Percentiles rank a stretch among this genome's conserved stretches.
Conservation (phyloP, 2,113 vertebrate species). For the Cavia aperea region DNA sequence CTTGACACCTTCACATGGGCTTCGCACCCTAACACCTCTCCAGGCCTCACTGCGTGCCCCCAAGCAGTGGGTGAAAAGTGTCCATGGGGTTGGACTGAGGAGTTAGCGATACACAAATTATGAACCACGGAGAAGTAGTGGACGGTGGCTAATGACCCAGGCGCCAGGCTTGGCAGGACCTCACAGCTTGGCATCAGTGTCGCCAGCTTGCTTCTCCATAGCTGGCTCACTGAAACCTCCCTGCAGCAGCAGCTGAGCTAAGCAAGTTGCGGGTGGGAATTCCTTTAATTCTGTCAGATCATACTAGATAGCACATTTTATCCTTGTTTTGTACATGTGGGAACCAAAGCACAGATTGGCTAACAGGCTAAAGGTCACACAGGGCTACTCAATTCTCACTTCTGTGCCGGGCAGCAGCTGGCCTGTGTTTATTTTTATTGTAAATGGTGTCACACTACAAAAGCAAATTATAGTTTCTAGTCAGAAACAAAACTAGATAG, state of each 20-base stretch:
- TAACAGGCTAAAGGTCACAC: background rate
- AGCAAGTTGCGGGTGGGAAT: background rate
- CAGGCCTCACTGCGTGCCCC: background rate
- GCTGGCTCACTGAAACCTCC: background rate
- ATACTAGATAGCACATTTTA: background rate
- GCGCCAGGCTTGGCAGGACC: background rate
- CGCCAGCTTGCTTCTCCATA: background rate
- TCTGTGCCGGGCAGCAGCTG: background rate
- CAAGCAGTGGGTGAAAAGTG: background rate
- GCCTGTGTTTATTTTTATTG: background rate
- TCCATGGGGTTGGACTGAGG: background rate
- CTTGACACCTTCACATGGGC: fast-evolving
- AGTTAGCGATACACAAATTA: background rate
- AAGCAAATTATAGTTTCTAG: background rate
- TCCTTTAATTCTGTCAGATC: background rate
- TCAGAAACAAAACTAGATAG: background rate
- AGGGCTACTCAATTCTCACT: background rate
- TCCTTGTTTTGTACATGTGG: background rate
- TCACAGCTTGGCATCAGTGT: background rate
- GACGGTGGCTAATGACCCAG: background rate
- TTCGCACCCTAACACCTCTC: background rate
- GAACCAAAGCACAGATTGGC: background rate
- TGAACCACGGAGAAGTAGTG: background rate
- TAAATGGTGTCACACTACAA: background rate
- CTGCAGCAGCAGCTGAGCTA: background rate